Base-by-base conservation (phyloP, 2,113 vertebrate species). In the Cochlearius cochlearius region DNA sequence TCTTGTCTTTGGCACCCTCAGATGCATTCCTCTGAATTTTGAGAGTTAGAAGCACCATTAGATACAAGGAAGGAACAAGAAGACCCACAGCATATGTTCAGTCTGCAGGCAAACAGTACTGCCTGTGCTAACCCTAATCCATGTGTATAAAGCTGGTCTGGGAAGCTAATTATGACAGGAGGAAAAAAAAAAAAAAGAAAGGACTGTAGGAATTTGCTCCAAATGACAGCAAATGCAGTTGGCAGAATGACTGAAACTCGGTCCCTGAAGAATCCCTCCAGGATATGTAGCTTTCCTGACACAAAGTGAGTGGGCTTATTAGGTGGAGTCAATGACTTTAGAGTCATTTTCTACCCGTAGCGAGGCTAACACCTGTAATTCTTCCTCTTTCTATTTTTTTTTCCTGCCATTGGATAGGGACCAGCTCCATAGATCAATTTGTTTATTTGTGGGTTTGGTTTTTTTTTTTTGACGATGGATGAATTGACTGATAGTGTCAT, bases 71-170 rank as follows among this genome's bases (percentile, higher is more conserved):
- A 88, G 89, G 95, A 97, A 95, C 91, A 91, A 59, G 91, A 88
- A 87, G 89, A 94, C 87, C 71, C 50, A 88, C 55, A 79, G 67
- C 94, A 97, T 96, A 96, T 96, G 96, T 93, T 95, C 91, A 86
- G 69, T 95, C 84, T 95, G 84, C 88, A 90, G 82, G 67, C 26
- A 0, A 94, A 77, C 34, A 59, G 90, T 53, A 95, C 95, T 90
- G 92, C 86, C 82, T 92, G 93, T 97, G 82, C 95, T 97, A 96
- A 82, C 96, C 96, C 78, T 16, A 15, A 92, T 92, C 71, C 63
- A 7, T 74, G 85, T 77, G 72, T 73, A 49, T 41, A 47, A 80
- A 63, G 86, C 90, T 80, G 96, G 85, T 69, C 89, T 95, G 90
- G 63, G 63, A 94, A 94, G 87, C 62, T 96, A 95, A 95, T 94